Evolutionary conservation across 2,113 vertebrate species (phyloP), one percentile per base, ranked within the genome.

Genomic region (Setophaga kirtlandii): DNA sequence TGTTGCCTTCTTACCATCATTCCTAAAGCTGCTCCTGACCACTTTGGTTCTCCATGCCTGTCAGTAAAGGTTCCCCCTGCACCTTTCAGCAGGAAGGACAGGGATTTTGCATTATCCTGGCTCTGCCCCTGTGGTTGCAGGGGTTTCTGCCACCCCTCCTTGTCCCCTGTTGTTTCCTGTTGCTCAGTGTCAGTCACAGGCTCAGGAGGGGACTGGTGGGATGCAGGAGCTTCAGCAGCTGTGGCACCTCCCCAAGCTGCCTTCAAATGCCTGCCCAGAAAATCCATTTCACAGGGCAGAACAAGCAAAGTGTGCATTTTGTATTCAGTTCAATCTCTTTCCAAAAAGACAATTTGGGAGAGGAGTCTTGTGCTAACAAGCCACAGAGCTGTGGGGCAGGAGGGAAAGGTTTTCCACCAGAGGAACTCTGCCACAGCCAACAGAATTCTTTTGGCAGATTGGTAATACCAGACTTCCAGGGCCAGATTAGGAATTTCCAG

Each of bases 181-280:
- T 6, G 2, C 49, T 30, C 31, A 2, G 27, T 1, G 59, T 15
- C 2, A 1, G 22, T 9, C 9, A 2, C 7, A 15, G 59, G 25
- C 14, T 3, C 1, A 20, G 41, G 15, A 3, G 11, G 30, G 49
- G 27, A 28, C 62, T 27, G 68, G 17, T 12, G 68, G 47, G 28
- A 2, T 2, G 6, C 25, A 31, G 15, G 55, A 44, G 1, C 63
- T 22, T 12, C 28, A 22, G 62, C 25, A 24, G 8, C 1, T 2
- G 7, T 9, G 52, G 4, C 6, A 3, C 24, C 31, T 24, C 23
- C 50, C 37, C 0, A 0, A 1, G 37, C 17, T 30, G 42, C 55
- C 50, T 46, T 30, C 56, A 65, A 14, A n/a, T 24, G 42, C n/a
- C 31, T 63, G 60, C 44, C 24, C 6, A 8, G 47, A 41, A 65